These are phyloP conservation scores for Haplotaxodon microlepis DNA, from an alignment of 2,113 vertebrate genomes.

Conservation along the genomic window DNA sequence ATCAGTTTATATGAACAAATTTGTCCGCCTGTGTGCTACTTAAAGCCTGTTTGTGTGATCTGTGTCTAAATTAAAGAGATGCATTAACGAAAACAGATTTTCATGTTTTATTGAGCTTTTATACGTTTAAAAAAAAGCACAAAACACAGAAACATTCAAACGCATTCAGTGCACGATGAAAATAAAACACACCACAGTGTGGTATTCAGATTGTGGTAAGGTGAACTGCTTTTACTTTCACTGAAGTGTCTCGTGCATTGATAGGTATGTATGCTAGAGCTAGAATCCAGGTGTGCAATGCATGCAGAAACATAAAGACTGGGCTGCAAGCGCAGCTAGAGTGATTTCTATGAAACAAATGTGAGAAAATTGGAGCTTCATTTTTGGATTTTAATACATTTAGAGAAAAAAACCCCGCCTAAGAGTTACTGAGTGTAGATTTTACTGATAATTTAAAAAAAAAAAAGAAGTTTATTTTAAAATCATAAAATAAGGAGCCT, in stretches of 20 bases:
- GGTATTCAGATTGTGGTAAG: neutral
- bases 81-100: neutral
- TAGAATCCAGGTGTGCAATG: neutral
- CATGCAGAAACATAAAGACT: neutral
- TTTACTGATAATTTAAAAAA: neutral
- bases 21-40: neutral
- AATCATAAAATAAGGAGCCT: neutral
- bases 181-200: neutral
- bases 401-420: neutral
- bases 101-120: neutral
- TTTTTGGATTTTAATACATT: neutral
- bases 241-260: neutral
- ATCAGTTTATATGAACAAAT: neutral
- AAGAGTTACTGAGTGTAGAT: neutral
- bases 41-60: neutral
- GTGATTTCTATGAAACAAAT: neutral
- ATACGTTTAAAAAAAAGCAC: neutral
- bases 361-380: neutral
- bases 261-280: neutral
- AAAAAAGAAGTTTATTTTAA: neutral
- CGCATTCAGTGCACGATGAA: neutral
- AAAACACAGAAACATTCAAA: neutral
- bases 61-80: constrained; percentile 41
- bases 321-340: neutral
- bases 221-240: neutral